A percentile compares a stretch with the other conserved stretches of the same genome.
Evolutionary conservation across 1,140 invertebrate genomes (phyloP).

Genomic region (Oedothorax gibbosus): DNA sequence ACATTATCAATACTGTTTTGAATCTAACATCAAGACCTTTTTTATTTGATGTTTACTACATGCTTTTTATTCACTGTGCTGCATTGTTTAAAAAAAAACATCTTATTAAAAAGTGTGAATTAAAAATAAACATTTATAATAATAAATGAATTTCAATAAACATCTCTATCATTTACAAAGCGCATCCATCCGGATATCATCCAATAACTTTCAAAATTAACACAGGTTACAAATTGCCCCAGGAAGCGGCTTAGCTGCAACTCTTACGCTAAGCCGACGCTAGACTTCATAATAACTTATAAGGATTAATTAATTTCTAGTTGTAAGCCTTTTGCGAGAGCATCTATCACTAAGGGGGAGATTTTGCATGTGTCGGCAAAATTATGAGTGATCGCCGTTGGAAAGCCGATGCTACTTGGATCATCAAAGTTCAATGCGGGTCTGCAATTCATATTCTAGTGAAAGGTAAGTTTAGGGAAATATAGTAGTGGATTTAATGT

Average conservation of each 20-base stretch:
- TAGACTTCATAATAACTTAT: slow-evolving; percentile 5
- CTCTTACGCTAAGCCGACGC: neutral
- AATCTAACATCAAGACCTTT: too few relatives aligned
- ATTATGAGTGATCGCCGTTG: neutral
- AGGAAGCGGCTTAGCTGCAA: neutral
- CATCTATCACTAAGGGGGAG: neutral
- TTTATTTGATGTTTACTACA: too few relatives aligned
- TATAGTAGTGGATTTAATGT: too few relatives aligned
- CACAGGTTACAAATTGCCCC: neutral
- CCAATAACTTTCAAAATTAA: neutral
- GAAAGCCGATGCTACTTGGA: neutral
- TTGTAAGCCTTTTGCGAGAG: neutral
- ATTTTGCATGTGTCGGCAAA: slow-evolving; percentile 2
- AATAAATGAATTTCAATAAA: neutral
- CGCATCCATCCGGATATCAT: neutral
- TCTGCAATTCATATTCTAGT: neutral
- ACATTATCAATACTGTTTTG: too few relatives aligned
- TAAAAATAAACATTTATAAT: too few relatives aligned
- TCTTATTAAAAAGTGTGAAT: too few relatives aligned
- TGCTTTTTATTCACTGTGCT: too few relatives aligned
- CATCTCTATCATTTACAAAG: neutral
- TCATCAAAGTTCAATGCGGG: neutral
- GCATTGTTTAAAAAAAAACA: too few relatives aligned
- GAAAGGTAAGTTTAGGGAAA: too few relatives aligned
- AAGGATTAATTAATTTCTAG: slow-evolving; percentile 10